Base-by-base conservation (phyloP, 2,888 invertebrate species). In the Drosophila tanythrix region DNA sequence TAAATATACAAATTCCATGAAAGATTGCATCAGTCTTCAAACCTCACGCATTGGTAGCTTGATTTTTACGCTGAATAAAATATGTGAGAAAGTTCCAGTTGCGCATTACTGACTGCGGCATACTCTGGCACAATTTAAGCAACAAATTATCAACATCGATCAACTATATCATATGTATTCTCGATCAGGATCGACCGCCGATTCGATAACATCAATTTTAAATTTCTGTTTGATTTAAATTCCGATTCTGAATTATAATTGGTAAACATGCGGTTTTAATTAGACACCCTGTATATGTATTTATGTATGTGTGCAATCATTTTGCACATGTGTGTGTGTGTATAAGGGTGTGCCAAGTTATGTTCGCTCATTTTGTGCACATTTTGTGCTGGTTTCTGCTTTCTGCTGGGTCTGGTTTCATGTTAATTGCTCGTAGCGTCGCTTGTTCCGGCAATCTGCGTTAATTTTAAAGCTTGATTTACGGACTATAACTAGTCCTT, bases 391-490 rank as follows among this genome's bases (percentile, higher is more conserved):
- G 50, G 11, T 40, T 29, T 56, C n/a, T 38, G 55, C 10, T 5
- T 50, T 50, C 27, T 50, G 58, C 40, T 61, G 48, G 78, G 71
- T 82, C 76, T 88, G 76, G 85, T 89, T 88, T 74, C 84, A 88
- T 84, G 90, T 89, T 89, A 85, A 85, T 85, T 89, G 85, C 88
- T 85, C 83, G 75, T 78, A 83, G 90, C 90, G 83, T 83, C 86
- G 88, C 86, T 85, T 89, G 85, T 85, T 85, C 90, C 88, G 88
- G 83, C 85, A 85, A 85, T 85, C 85, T 85, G 86, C 90, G 86
- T 85, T 85, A 89, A 89, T 88, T 89, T 85, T 89, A 88, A 85
- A 85, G 88, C 88, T 85, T 88, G 90, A 85, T 89, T 85, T 89
- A 85, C 88, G 80, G 75, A 79, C 86, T 72, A 85, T 76, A 89